A percentile compares a stretch with the other conserved stretches of the same genome.
These are phyloP conservation scores for Chrysopilus asiliformis DNA, from an alignment of 2,888 invertebrate species.

Conservation along the genomic window DNA sequence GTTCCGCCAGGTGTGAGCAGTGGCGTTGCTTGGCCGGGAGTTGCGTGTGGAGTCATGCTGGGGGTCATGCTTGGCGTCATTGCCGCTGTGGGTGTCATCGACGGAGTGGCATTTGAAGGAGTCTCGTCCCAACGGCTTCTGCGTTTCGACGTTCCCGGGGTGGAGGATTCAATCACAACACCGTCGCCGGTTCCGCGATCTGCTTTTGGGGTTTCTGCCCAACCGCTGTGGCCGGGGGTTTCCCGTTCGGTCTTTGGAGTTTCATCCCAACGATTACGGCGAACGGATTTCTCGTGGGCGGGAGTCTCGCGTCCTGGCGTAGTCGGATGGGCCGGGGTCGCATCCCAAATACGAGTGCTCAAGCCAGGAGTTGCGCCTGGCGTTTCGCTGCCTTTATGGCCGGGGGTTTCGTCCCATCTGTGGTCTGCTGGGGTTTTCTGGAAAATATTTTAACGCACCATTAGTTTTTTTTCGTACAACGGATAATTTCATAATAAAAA, in stretches of 20 bases:
- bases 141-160: conserved; percentile 87
- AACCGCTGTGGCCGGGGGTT: conserved; percentile 94
- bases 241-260: conserved; percentile 96
- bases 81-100: conserved; percentile 49
- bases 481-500: too few species aligned
- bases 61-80: conserved; percentile 57
- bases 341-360: conserved; percentile 89
- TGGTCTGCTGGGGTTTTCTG: conserved; percentile 62
- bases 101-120: conserved; percentile 65
- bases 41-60: conserved; percentile 59
- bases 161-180: conserved; percentile 80
- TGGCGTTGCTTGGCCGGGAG: conserved; percentile 54
- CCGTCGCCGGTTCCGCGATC: conserved; percentile 64
- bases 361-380: conserved; percentile 85
- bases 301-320: conserved; percentile 83
- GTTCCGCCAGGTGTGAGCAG: conserved; percentile 69
- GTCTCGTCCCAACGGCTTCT: conserved; percentile 99
- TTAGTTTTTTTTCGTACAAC: too few species aligned
- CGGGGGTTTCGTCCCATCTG: conserved; percentile 94
- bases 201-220: conserved; percentile 98
- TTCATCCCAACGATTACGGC: conserved; percentile 98
- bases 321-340: conserved; percentile 88
- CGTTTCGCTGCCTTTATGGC: conserved; percentile 72
- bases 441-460: too few species aligned
- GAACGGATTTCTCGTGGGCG: conserved; percentile 57